These are phyloP conservation scores for Vidua chalybeata DNA, from an alignment of 2,113 vertebrate genomes.

Conservation along the genomic window DNA sequence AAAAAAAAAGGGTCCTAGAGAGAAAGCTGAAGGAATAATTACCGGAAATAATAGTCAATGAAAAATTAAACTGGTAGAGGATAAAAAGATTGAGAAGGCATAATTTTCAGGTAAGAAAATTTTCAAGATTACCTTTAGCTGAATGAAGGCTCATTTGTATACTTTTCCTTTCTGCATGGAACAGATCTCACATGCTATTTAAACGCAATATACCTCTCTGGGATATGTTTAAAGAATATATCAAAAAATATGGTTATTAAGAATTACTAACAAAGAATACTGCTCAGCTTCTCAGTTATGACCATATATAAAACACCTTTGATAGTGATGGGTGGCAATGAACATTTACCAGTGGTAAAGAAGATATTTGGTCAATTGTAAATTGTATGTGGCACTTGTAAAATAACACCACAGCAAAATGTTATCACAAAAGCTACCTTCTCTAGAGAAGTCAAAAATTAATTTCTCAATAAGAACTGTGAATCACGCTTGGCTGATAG, in stretches of 20 bases:
- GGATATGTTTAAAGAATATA: neutral
- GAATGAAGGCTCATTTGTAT: neutral
- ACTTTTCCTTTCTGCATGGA: neutral
- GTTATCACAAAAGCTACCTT: neutral
- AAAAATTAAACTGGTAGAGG: neutral
- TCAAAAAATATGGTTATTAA: neutral
- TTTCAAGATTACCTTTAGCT: neutral
- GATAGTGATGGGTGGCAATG: neutral
- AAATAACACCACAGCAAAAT: neutral
- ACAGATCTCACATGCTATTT: neutral
- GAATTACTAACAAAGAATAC: neutral
- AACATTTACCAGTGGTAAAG: neutral
- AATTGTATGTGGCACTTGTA: neutral
- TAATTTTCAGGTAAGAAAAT: neutral
- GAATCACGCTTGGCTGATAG: neutral
- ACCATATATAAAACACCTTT: neutral
- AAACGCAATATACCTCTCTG: neutral
- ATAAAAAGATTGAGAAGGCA: neutral
- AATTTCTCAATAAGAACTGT: neutral
- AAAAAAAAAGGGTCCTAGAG: neutral
- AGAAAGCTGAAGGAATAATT: neutral
- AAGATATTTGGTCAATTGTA: neutral
- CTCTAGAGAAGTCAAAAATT: neutral
- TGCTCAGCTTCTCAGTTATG: neutral
- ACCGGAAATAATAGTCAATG: neutral